phyloP scores from a whole-genome alignment of 1,140 invertebrate species.

The Drosophila erecta region DNA sequence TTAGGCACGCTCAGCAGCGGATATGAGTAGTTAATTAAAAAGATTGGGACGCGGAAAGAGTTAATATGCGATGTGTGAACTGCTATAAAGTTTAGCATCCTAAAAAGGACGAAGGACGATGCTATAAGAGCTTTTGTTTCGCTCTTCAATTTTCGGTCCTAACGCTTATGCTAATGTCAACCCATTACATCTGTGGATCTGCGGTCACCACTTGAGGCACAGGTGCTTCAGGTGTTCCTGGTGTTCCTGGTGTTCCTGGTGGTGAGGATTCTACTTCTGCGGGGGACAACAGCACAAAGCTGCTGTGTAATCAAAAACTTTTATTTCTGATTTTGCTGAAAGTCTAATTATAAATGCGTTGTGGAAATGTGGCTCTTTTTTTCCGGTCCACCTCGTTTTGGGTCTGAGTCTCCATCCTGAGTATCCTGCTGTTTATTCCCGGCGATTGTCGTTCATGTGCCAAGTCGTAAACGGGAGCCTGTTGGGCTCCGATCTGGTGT shows the following conservation, averaged over 20 bases:
- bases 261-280: neutral
- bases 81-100: slow-evolving; percentile 34
- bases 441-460: slow-evolving; percentile 25
- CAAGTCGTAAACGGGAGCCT: slow-evolving; percentile 31
- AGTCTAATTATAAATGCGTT: slow-evolving; percentile 78
- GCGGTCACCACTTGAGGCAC: slow-evolving; percentile 37
- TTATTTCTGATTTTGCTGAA: slow-evolving; percentile 75
- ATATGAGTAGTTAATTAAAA: slow-evolving; percentile 83
- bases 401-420: neutral
- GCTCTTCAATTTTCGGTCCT: slow-evolving; percentile 50
- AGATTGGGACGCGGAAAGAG: slow-evolving; percentile 59
- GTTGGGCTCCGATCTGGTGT: slow-evolving; percentile 1
- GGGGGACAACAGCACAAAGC: slow-evolving; percentile 48
- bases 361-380: slow-evolving; percentile 62
- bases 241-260: slow-evolving; percentile 15
- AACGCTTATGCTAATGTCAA: slow-evolving; percentile 67
- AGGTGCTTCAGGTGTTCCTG: slow-evolving; percentile 39
- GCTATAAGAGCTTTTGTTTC: slow-evolving; percentile 10
- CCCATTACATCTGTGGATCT: slow-evolving; percentile 22
- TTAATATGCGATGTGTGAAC: slow-evolving; percentile 44
- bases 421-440: slow-evolving; percentile 20
- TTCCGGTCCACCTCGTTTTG: slow-evolving; percentile 5
- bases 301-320: slow-evolving; percentile 80
- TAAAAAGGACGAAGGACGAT: slow-evolving; percentile 1
- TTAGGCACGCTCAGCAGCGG: slow-evolving; percentile 72